A percentile compares a stretch with the other conserved stretches of the same genome.
These are phyloP conservation scores for Anoplius nigerrimus DNA, from an alignment of 2,888 invertebrate species.

Conservation along the genomic window DNA sequence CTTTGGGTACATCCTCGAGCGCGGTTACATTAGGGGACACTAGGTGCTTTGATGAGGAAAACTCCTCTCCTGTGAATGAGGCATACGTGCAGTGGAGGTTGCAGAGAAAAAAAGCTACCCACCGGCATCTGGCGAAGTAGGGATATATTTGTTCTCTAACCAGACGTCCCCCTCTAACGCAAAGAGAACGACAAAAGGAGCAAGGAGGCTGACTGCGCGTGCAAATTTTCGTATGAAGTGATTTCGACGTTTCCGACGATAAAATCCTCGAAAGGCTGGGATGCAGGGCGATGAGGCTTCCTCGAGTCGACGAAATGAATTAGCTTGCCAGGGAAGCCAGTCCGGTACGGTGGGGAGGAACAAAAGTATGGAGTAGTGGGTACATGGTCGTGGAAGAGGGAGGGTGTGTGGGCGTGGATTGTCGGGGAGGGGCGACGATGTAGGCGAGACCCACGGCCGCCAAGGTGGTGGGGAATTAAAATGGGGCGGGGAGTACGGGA, in stretches of 20 bases:
- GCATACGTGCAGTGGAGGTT: too few relatives aligned
- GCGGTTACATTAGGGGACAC: too few relatives aligned
- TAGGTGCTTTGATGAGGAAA: too few relatives aligned
- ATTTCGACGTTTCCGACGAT: conserved; percentile 63
- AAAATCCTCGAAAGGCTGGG: conserved; percentile 53
- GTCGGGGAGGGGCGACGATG: conserved; percentile 40
- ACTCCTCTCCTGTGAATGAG: too few relatives aligned
- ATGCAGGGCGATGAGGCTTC: conserved; percentile 26
- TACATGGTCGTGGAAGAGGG: conserved; percentile 25
- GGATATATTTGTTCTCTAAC: conserved; percentile 68
- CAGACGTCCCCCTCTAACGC: conserved; percentile 22
- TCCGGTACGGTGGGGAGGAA: conserved; percentile 49
- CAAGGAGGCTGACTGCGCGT: conserved; percentile 43
- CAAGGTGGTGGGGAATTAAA: conserved; percentile 29
- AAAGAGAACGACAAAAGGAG: conserved; percentile 20
- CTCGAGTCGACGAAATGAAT: conserved; percentile 68
- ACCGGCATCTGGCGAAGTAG: too few relatives aligned
- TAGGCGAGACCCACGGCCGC: conserved; percentile 34
- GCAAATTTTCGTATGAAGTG: conserved; percentile 71
- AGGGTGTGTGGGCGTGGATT: conserved; percentile 42
- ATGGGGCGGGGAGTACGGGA: conserved; percentile 44
- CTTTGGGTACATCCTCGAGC: too few relatives aligned
- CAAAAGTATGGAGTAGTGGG: conserved; percentile 59
- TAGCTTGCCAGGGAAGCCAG: conserved; percentile 46
- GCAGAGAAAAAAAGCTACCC: too few relatives aligned